Conservation (phyloP, 2,113 vertebrate genomes). For the Callaeas wilsoni region DNA sequence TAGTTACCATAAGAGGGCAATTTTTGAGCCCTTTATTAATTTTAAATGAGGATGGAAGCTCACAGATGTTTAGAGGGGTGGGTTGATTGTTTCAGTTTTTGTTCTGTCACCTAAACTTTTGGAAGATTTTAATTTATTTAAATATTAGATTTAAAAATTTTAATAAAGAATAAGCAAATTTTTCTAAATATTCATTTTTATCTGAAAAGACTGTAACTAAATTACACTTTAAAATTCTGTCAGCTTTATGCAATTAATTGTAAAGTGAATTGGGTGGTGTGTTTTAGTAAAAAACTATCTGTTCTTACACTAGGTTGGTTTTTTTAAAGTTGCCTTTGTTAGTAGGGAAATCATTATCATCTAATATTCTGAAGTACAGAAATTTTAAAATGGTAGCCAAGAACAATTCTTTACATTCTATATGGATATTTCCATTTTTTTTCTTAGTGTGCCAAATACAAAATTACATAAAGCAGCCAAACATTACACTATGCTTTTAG, state of each 20-base stretch:
- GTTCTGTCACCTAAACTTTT: neutral
- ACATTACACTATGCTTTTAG: neutral
- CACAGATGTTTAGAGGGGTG: neutral
- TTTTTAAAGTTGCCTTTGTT: neutral
- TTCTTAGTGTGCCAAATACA: neutral
- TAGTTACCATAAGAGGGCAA: neutral
- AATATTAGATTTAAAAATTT: neutral
- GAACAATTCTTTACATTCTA: neutral
- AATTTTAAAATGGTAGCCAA: neutral
- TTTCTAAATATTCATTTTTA: neutral
- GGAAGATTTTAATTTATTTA: neutral
- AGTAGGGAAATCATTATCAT: neutral
- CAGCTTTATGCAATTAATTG: neutral
- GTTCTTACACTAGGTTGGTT: accelerated
- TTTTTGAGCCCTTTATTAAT: neutral
- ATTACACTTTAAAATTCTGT: neutral
- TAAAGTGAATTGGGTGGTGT: neutral
- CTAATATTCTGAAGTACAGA: neutral
- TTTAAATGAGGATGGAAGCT: neutral
- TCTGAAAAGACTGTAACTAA: neutral
- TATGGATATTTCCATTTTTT: neutral
- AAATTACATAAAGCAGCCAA: neutral
- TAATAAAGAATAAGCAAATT: neutral
- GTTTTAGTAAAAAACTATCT: neutral
- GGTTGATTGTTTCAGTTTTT: neutral